Percentiles rank a stretch among this genome's conserved stretches.
phyloP scores from a whole-genome alignment of 1,140 invertebrate species.

The Agrypnia vestita region DNA sequence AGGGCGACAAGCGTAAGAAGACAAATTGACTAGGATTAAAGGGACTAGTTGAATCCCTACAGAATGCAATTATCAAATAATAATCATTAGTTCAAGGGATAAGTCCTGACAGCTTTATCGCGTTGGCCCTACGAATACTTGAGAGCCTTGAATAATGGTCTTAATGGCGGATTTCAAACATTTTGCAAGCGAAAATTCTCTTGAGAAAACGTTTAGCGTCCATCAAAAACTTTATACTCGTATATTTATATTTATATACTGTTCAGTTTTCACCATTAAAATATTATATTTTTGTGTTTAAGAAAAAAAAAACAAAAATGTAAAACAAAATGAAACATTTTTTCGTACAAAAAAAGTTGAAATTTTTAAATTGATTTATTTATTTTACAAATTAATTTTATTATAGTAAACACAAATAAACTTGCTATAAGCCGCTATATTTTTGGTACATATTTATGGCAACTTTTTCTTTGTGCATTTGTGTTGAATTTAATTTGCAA shows the following conservation, averaged over 20 bases:
- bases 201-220: not conserved
- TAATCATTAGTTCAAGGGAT: slow-evolving; percentile 38
- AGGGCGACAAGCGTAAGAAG: not conserved
- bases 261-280: not conserved
- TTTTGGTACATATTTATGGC: no score
- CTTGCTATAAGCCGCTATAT: no score
- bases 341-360: no score
- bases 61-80: slow-evolving; percentile 42
- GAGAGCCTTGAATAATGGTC: slow-evolving; percentile 3
- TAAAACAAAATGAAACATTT: no score
- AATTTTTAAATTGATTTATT: no score
- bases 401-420: no score
- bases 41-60: slow-evolving; percentile 18
- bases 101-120: slow-evolving; percentile 33
- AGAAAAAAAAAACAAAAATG: no score
- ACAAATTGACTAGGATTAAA: slow-evolving; percentile 31
- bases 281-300: no score
- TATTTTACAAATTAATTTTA: no score
- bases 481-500: no score
- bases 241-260: no score
- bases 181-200: slow-evolving; percentile 13
- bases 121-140: not conserved
- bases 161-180: slow-evolving; percentile 4
- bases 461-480: no score
- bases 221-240: slow-evolving; percentile 14